Percentiles rank a stretch among this genome's conserved stretches.
Conservation (phyloP, 1,140 invertebrate species). For the Drosophila nasuta region DNA sequence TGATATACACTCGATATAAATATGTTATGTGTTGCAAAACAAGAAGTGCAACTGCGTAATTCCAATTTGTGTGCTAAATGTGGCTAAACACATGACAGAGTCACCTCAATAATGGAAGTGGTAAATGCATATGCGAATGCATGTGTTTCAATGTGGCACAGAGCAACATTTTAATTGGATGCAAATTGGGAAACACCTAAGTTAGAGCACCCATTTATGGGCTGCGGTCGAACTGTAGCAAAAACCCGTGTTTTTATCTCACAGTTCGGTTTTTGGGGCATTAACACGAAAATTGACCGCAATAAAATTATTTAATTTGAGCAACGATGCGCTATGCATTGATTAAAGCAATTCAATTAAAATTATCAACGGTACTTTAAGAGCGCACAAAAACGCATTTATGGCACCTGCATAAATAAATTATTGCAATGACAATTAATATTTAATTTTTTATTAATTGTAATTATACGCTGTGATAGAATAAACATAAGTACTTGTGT, state of each 20-base stretch:
- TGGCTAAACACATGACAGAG: slow-evolving; percentile 15
- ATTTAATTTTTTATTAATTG: slow-evolving; percentile 44
- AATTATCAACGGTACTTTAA: slow-evolving; percentile 44
- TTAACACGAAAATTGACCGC: slow-evolving; percentile 55
- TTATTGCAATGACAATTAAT: slow-evolving; percentile 59
- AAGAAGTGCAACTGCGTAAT: slow-evolving; percentile 10
- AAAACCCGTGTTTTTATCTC: slow-evolving; percentile 19
- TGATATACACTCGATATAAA: not conserved
- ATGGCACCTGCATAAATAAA: slow-evolving; percentile 52
- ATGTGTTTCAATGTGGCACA: slow-evolving; percentile 11
- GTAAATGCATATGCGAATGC: not conserved
- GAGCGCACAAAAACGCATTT: slow-evolving; percentile 43
- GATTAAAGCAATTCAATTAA: slow-evolving; percentile 73
- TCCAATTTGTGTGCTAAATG: slow-evolving; percentile 8
- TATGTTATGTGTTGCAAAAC: not conserved
- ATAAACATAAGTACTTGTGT: slow-evolving; percentile 13
- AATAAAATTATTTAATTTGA: slow-evolving; percentile 48
- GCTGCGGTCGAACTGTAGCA: not conserved
- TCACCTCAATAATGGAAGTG: not conserved
- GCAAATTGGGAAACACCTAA: slow-evolving; percentile 63
- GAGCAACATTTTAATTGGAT: slow-evolving; percentile 70
- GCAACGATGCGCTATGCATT: slow-evolving; percentile 30
- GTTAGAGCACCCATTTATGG: not conserved
- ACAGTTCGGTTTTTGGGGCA: slow-evolving; percentile 22
- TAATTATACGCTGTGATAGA: slow-evolving; percentile 40